Base-by-base conservation (phyloP, 2,888 invertebrate genomes). In the Drepanosiphum platanoidis region DNA sequence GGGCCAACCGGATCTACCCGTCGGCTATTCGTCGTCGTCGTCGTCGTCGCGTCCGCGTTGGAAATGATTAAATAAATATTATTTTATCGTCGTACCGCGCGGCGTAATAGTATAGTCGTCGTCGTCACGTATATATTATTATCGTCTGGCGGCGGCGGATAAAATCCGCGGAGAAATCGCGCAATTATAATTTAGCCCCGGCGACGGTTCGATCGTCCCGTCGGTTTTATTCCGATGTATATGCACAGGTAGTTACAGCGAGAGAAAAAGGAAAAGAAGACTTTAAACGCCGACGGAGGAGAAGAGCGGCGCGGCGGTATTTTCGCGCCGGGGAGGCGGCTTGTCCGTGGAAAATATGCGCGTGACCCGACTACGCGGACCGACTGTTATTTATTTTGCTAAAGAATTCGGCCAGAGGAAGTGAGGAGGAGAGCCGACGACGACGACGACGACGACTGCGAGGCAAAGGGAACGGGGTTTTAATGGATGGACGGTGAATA, bases 401-500 rank as follows among this genome's bases (percentile, higher is more conserved):
- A 34, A 64, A 72, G 82, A 82, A 74, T 42, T 42, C 61, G 27
- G 71, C 32, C 34, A 34, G 18, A n/a, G 8, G 39, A 36, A 36
- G 5, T n/a, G 27, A 7, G 72, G 39, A 3, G 18, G 27, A 27
- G 64, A 64, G 46, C 7, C 27, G 72, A 4, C 39, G 36, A 34
- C 64, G 78, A 18, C 30, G 27, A 30, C 9, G 30, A 22, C n/a
- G 52, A 15, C 30, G 58, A 30, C 68, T 42, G 46, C 66, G n/a
- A n/a, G 82, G n/a, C 27, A 74, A 32, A 74, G n/a, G 7, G 82
- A 42, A 74, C 64, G n/a, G 32, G 74, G 82, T 82, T 82, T 82
- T 82, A 82, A 82, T 61, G 72, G 71, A 82, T 74, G 82, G 72
- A 82, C 64, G 82, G 82, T 72, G 82, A 82, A 82, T 82, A 82